Evolutionary conservation across 2,797 vertebrate species (phyloP).

Genomic region (Cephalopachus bancanus): DNA sequence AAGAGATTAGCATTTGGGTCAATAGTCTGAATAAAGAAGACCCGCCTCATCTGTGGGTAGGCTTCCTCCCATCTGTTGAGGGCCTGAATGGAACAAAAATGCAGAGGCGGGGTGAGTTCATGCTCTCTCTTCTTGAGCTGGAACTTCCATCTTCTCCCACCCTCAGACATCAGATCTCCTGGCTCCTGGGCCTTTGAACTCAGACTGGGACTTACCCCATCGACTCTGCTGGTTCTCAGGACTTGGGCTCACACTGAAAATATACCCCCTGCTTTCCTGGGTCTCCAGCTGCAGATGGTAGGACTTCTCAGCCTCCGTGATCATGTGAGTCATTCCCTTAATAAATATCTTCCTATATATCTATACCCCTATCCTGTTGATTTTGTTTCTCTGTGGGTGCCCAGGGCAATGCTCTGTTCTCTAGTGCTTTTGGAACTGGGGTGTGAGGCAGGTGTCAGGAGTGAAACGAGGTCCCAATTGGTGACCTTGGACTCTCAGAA

Average conservation of each 20-base stretch:
- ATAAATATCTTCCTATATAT: background rate
- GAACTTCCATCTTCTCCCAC: background rate
- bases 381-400: background rate
- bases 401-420: fast-evolving
- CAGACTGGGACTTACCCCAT: background rate
- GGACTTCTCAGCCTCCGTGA: background rate
- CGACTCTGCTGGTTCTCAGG: background rate
- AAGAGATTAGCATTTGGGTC: background rate
- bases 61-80: background rate
- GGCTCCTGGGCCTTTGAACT: background rate
- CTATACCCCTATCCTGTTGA: too few relatives aligned
- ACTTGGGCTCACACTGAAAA: background rate
- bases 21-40: too few relatives aligned
- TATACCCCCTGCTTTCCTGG: background rate
- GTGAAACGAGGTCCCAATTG: fast-evolving
- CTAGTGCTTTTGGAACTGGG: background rate
- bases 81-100: background rate
- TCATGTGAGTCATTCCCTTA: background rate
- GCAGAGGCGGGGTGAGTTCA: background rate
- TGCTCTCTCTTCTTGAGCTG: too few relatives aligned
- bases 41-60: too few relatives aligned
- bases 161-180: background rate
- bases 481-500: background rate
- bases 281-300: background rate
- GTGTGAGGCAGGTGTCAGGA: background rate